These are phyloP conservation scores for Ostrea denselamellosa DNA, from an alignment of 1,140 invertebrate species.

Conservation along the genomic window DNA sequence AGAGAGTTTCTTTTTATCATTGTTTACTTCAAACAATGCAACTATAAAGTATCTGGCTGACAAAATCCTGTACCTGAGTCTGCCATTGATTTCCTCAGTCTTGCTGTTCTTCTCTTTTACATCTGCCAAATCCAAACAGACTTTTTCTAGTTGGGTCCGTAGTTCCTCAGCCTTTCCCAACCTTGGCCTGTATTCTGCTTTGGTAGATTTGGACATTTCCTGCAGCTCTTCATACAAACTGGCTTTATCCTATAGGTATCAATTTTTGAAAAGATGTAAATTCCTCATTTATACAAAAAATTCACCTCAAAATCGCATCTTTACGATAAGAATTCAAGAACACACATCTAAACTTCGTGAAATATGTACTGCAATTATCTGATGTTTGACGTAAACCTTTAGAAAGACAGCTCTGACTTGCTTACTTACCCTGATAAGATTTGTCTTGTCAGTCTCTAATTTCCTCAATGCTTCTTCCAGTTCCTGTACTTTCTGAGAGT, in stretches of 20 bases:
- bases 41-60: not conserved
- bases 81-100: constrained; percentile 34
- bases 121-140: constrained; percentile 45
- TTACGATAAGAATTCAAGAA: too few relatives aligned
- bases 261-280: not conserved
- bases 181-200: not conserved
- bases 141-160: constrained; percentile 51
- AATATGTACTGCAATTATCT: not conserved
- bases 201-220: constrained; percentile 34
- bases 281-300: too few relatives aligned
- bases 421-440: constrained; percentile 10
- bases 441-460: not conserved
- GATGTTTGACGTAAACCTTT: not conserved
- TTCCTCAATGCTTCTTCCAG: constrained; percentile 50
- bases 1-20: too few relatives aligned
- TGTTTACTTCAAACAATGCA: too few relatives aligned
- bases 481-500: constrained; percentile 55
- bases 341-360: too few relatives aligned
- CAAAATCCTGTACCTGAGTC: constrained; percentile 43
- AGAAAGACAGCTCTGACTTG: not conserved
- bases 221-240: constrained; percentile 63
- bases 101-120: constrained; percentile 36
- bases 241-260: constrained; percentile 58
- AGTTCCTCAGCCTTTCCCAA: constrained; percentile 56
- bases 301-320: too few relatives aligned